Evolutionary conservation across 1,140 invertebrate species (phyloP).

Genomic region (Drosophila eugracilis): DNA sequence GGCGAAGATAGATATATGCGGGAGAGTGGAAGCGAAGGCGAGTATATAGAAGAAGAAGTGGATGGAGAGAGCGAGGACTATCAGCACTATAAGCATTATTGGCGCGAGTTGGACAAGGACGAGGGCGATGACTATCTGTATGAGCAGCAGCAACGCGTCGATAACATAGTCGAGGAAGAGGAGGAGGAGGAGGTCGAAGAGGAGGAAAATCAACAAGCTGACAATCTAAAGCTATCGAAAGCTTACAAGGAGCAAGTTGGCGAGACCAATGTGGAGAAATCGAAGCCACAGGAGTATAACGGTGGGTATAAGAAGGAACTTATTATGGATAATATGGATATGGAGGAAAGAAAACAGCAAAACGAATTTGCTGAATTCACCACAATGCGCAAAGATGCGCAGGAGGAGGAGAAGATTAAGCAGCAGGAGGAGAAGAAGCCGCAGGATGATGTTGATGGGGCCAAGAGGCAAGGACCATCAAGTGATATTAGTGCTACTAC

Average conservation of each 20-base stretch:
- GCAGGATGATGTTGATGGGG: slow-evolving; percentile 75
- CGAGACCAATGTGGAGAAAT: slow-evolving; percentile 32
- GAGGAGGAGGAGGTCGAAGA: slow-evolving; percentile 52
- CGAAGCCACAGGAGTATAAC: slow-evolving; percentile 21
- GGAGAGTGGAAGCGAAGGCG: slow-evolving; percentile 20
- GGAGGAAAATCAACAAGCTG: slow-evolving; percentile 40
- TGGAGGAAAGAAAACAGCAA: slow-evolving; percentile 58
- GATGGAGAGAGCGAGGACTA: slow-evolving; percentile 63
- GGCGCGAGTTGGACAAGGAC: slow-evolving; percentile 69
- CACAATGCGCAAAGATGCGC: slow-evolving; percentile 75
- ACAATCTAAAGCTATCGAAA: slow-evolving; percentile 68
- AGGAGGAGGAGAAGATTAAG: slow-evolving; percentile 45
- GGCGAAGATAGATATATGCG: slow-evolving; percentile 26
- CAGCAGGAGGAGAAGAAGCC: slow-evolving; percentile 22
- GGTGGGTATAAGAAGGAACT: slow-evolving; percentile 42
- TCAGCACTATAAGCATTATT: slow-evolving; percentile 75
- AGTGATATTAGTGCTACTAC: slow-evolving; percentile 84
- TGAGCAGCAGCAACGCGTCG: slow-evolving; percentile 66
- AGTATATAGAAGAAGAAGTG: slow-evolving; percentile 11
- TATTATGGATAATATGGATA: slow-evolving; percentile 73
- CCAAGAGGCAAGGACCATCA: slow-evolving; percentile 67
- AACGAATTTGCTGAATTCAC: slow-evolving; percentile 76
- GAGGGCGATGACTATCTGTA: slow-evolving; percentile 72
- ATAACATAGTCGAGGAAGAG: slow-evolving; percentile 66
- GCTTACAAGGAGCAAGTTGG: slow-evolving; percentile 53